Evolutionary conservation across 1,140 invertebrate species (phyloP), one percentile per base, ranked within the genome.

Genomic region (Bombus soroeensis): DNA sequence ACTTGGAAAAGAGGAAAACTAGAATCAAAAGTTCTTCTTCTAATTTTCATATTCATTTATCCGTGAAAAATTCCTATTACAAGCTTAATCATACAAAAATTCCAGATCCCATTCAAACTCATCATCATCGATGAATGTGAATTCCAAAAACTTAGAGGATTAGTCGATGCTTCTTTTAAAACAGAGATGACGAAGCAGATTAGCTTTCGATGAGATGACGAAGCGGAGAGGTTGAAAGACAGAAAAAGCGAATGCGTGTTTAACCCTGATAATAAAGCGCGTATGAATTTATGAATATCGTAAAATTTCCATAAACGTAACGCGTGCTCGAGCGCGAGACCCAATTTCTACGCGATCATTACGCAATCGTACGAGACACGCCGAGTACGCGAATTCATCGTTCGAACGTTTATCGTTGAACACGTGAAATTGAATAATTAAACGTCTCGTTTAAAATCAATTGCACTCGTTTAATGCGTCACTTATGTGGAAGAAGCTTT

Each of bases 341-440:
- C 80, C 47, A 81, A 73, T 71, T 73, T 73, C 68, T 73, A 37
- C 41, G 18, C 34, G 22, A 3, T 28, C 28, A 25, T 81, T 81
- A n/a, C 53, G 70, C 70, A 73, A 81, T n/a, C n/a, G 22, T 41
- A 34, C 47, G 70, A 25, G 37, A 22, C 47, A 72, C 53, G 39
- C 25, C n/a, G 18, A 34, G 1, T 28, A 59, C 28, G 41, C 80
- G n/a, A 73, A 73, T 81, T 41, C 70, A 43, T 59, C 47, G 71
- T 10, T 34, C 22, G 12, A 39, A 3, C 70, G 37, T 57, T 68
- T 68, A 70, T 70, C 73, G 43, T 83, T 34, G 28, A 39, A 47
- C 74, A 43, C 73, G 62, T 77, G 74, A 83, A 83, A 70, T 77
- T 83, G 62, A 59, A 83, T 68, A 77, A 77, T 83, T 70, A 77